Conservation (phyloP, 2,113 vertebrate species). For the Phylloscopus trochiloides region DNA sequence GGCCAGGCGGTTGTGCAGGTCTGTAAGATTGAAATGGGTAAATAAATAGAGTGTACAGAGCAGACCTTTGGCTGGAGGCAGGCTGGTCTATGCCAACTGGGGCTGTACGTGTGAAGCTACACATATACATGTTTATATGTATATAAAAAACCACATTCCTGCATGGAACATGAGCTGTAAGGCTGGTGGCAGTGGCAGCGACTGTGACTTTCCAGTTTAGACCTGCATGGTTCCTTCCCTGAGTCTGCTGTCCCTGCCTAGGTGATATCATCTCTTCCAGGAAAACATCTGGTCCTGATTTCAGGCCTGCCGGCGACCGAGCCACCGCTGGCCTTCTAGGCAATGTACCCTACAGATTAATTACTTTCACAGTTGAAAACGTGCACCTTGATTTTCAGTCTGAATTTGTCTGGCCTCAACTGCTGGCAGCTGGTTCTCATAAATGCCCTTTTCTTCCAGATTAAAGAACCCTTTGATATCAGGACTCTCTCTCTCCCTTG, state of each 20-base stretch:
- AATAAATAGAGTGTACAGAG: background rate
- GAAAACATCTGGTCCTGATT: constrained; percentile 51
- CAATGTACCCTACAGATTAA: constrained; percentile 37
- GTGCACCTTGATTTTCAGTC: constrained; percentile 57
- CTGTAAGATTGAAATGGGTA: background rate
- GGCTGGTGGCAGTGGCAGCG: accelerated
- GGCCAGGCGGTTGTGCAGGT: accelerated
- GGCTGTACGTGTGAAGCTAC: background rate
- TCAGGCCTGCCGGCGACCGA: accelerated
- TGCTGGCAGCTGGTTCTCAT: constrained; percentile 48
- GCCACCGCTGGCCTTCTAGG: background rate
- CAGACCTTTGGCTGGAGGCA: background rate
- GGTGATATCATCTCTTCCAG: constrained; percentile 13
- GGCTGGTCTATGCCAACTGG: background rate
- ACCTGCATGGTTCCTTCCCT: accelerated
- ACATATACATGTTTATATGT: background rate
- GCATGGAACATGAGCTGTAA: background rate
- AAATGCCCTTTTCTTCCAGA: constrained; percentile 33
- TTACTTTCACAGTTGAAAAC: constrained; percentile 56
- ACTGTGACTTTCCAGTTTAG: background rate
- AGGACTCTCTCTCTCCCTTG: background rate
- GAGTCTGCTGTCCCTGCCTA: background rate
- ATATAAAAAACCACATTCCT: background rate
- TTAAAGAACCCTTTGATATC: constrained; percentile 54
- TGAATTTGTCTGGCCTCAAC: constrained; percentile 20